Conservation (phyloP, 2,113 vertebrate genomes). For the Tragelaphus scriptus region DNA sequence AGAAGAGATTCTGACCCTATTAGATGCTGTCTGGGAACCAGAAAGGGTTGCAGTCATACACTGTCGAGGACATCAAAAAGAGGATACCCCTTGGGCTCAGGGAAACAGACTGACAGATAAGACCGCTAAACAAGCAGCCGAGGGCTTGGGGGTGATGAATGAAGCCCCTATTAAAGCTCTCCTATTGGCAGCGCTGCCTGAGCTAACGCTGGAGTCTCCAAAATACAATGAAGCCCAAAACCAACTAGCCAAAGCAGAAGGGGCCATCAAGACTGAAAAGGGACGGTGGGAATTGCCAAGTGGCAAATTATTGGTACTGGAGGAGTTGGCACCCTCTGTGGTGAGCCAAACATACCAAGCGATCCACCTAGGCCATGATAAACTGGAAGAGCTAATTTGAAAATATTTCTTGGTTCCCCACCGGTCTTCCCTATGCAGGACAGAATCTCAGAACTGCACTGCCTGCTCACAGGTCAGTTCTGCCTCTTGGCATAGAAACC, state of each 20-base stretch:
- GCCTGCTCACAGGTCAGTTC: background rate
- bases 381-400: background rate
- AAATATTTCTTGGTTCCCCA: background rate
- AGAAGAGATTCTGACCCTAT: background rate
- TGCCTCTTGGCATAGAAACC: background rate
- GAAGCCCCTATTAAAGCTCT: background rate
- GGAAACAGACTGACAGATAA: background rate
- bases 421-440: background rate
- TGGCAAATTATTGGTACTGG: background rate
- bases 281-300: background rate
- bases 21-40: background rate
- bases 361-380: background rate
- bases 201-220: background rate
- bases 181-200: accelerated
- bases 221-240: background rate
- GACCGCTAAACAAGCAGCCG: background rate
- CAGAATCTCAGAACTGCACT: background rate
- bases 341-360: background rate
- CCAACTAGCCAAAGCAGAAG: background rate
- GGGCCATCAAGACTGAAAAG: background rate
- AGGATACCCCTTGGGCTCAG: background rate
- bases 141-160: background rate
- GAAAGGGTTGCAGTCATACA: background rate
- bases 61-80: background rate
- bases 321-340: background rate